Conservation (phyloP, 2,113 vertebrate genomes). For the Toxotes jaculatrix region DNA sequence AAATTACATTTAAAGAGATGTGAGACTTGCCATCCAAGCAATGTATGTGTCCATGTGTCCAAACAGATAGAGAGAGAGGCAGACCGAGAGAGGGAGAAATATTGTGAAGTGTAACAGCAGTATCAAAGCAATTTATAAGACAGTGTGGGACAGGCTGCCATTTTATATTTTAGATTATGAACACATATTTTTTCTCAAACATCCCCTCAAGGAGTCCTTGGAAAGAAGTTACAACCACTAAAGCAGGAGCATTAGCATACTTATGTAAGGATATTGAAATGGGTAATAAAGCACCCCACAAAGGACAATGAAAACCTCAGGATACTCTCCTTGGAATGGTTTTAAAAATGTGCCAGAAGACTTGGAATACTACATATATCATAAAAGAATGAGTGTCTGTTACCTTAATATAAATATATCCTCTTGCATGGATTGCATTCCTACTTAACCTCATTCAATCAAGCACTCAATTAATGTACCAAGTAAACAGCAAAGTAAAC, state of each 20-base stretch:
- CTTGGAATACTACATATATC: conserved; percentile 11
- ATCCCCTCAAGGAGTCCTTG: conserved; percentile 53
- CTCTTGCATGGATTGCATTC: neutral
- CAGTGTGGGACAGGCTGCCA: conserved; percentile 26
- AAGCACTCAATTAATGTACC: conserved; percentile 13
- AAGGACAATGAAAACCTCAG: conserved; percentile 17
- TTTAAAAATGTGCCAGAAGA: conserved; percentile 24
- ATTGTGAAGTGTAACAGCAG: neutral
- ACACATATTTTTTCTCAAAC: conserved; percentile 42
- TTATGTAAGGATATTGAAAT: conserved; percentile 50
- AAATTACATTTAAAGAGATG: neutral
- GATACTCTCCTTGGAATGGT: conserved; percentile 11
- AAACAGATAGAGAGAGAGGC: neutral
- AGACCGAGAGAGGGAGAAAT: neutral
- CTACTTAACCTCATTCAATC: conserved; percentile 14
- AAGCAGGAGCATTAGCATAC: conserved; percentile 55
- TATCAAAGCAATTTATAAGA: conserved; percentile 41
- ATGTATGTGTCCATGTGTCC: neutral
- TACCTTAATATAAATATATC: conserved; percentile 2
- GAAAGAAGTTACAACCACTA: conserved; percentile 40
- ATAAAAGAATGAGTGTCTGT: neutral
- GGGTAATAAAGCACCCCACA: conserved; percentile 7
- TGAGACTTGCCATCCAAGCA: conserved; percentile 1
- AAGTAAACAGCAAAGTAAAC: neutral
- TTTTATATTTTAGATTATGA: conserved; percentile 60